Conservation (phyloP, 2,113 vertebrate species). For the Hydrolagus affinis region DNA sequence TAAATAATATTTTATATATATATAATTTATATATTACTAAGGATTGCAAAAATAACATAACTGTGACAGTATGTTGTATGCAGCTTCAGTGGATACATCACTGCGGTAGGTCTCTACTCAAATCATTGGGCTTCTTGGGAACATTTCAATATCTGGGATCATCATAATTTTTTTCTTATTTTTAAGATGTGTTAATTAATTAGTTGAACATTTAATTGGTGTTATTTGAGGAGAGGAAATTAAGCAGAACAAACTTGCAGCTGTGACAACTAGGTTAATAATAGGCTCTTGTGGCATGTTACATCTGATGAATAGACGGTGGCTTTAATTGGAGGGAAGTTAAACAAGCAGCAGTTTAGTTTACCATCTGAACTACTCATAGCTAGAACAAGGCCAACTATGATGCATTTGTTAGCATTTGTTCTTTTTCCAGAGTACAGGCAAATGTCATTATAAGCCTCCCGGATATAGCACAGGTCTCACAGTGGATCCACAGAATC, state of each 20-base stretch:
- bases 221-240: slow-evolving; percentile 12
- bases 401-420: too few species aligned
- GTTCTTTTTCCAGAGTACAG: too few species aligned
- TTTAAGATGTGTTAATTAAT: slow-evolving; percentile 16
- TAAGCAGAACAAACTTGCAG: slow-evolving; percentile 20
- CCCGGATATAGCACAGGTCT: too few species aligned
- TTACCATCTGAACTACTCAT: background rate
- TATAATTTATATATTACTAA: too few species aligned
- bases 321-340: background rate
- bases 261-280: slow-evolving; percentile 16
- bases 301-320: background rate
- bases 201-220: slow-evolving; percentile 4
- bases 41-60: too few species aligned
- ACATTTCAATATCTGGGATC: background rate
- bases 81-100: background rate
- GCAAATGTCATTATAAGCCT: too few species aligned
- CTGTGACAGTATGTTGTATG: background rate
- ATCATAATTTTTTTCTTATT: slow-evolving; percentile 1
- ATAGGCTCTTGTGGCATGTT: background rate
- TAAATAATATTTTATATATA: too few species aligned
- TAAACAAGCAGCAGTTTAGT: background rate
- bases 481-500: too few species aligned
- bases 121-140: slow-evolving; percentile 5
- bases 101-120: background rate
- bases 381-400: background rate